Evolutionary conservation across 2,888 invertebrate species (phyloP).

Genomic region (Mythimna albipuncta): DNA sequence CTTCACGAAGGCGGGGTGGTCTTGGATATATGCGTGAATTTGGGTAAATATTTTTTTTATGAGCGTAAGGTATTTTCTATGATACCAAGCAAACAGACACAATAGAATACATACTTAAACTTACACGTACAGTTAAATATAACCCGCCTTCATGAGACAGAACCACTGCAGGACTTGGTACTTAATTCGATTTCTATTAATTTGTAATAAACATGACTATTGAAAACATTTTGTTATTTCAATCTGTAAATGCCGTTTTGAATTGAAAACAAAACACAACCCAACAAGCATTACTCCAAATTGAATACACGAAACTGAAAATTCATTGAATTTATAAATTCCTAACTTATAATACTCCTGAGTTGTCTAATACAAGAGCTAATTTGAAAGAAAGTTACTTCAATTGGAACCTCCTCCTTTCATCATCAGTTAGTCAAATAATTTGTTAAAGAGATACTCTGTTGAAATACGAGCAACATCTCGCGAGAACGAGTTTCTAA

Average conservation of each 20-base stretch:
- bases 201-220: not conserved
- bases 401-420: conserved; percentile 20
- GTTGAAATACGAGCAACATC: not conserved
- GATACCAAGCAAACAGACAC: too few relatives aligned
- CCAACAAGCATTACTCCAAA: conserved; percentile 6
- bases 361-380: conserved; percentile 13
- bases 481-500: conserved; percentile 5
- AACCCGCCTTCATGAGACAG: too few relatives aligned
- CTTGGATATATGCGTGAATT: too few relatives aligned
- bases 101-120: too few relatives aligned
- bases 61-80: too few relatives aligned
- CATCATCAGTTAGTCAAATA: conserved; percentile 40
- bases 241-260: not conserved
- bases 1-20: too few relatives aligned
- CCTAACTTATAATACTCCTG: not conserved
- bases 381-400: conserved; percentile 17
- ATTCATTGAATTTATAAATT: conserved; percentile 10
- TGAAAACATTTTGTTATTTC: not conserved
- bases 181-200: not conserved
- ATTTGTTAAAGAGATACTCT: conserved; percentile 30
- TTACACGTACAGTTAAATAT: too few relatives aligned
- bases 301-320: not conserved
- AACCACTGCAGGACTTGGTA: too few relatives aligned
- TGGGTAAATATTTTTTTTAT: too few relatives aligned
- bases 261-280: not conserved